Evolutionary conservation across 2,888 invertebrate genomes (phyloP), one percentile per base, ranked within the genome.

Genomic region (Muschampia plurimacula): DNA sequence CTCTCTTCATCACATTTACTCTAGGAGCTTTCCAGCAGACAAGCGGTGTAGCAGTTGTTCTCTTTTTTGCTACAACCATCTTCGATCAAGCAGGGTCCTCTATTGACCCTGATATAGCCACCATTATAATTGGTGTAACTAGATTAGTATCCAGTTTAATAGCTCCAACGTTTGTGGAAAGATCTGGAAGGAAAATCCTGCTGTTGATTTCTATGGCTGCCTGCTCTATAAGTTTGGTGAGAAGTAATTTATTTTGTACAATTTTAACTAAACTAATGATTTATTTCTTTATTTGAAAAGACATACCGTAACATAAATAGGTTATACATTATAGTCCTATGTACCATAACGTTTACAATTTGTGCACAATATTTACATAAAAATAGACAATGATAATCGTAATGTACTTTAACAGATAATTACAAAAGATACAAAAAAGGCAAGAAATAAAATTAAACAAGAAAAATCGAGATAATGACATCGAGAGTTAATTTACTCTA

Each of bases 51-150:
- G 79, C 82, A 2, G 81, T 82, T 0, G 81, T 87, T 0, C 60
- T 84, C 7, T 84, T 84, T 65, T 87, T 84, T 69, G 80, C 84
- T 0, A 86, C 84, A 0, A 83, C 82, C 0, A 86, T 88, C 41
- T 88, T 88, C 52, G 71, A 81, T 7, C 63, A 79, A 22, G 84
- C 86, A 13, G 85, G 80, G 0, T 86, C 87, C 0, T 77, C 84
- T 0, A 77, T 87, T 0, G 67, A 79, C 10, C 83, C 87, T 0
- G 79, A 84, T 72, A 67, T 85, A 69, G 84, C 86, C 0, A 87
- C 86, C 0, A 87, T 87, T 15, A 80, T 82, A 10, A 79, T 83
- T 57, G 83, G 83, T 15, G 80, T 79, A 0, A 85, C 84, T 0
- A 79, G 82, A 60, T 67, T 86, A 1, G n/a, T 84, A 0, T 82